Percentiles rank a stretch among this genome's conserved stretches.
phyloP scores from a whole-genome alignment of 2,888 invertebrate species.

The Clitarchus hookeri region DNA sequence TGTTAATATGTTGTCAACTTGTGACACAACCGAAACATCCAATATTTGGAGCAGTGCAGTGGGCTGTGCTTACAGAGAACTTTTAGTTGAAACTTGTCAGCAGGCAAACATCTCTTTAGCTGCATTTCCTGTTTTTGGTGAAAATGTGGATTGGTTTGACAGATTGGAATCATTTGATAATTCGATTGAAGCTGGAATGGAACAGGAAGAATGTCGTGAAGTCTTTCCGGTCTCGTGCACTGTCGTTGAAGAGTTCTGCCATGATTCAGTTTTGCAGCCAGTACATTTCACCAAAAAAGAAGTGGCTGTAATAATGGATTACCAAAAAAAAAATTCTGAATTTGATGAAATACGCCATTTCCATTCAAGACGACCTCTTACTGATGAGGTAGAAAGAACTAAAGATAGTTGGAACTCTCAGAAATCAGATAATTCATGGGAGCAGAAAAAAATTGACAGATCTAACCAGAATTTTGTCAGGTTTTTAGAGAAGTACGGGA shows the following conservation, averaged over 20 bases:
- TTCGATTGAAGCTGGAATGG: neutral
- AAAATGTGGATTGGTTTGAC: neutral
- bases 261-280: neutral
- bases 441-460: conserved; percentile 10
- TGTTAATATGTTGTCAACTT: neutral
- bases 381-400: conserved; percentile 18
- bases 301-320: neutral
- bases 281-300: neutral
- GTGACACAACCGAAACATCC: neutral
- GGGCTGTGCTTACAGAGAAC: neutral
- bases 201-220: neutral
- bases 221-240: neutral
- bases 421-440: neutral
- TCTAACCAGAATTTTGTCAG: neutral
- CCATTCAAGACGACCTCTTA: conserved; percentile 24
- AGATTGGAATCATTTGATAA: neutral
- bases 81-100: neutral
- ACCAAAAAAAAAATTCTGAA: conserved; percentile 21
- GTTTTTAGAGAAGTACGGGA: conserved; percentile 25
- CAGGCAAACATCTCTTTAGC: neutral
- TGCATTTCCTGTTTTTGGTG: neutral
- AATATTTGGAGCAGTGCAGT: conserved; percentile 1
- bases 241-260: conserved; percentile 18
- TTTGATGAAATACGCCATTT: conserved; percentile 20
- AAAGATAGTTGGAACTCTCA: neutral